These are phyloP conservation scores for Protosalanx chinensis DNA, from an alignment of 2,797 vertebrate species.

Conservation along the genomic window DNA sequence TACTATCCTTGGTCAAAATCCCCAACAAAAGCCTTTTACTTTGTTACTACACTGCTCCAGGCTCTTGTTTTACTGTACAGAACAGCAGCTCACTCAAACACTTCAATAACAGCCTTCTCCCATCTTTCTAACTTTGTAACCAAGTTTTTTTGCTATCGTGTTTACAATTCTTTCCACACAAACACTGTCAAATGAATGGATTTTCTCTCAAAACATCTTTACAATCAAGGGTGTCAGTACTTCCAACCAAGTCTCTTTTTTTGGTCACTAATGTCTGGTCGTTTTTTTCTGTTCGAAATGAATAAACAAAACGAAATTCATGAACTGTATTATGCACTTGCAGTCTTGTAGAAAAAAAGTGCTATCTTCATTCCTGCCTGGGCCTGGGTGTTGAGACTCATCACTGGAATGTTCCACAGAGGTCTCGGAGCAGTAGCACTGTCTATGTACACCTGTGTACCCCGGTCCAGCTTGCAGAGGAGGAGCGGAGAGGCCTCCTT, in stretches of 20 bases:
- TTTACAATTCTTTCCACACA: slow-evolving; percentile 54
- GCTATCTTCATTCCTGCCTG: slow-evolving; percentile 38
- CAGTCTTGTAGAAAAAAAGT: slow-evolving; percentile 61
- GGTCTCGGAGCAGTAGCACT: slow-evolving; percentile 28
- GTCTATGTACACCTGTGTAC: slow-evolving; percentile 53
- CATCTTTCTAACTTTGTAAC: no score
- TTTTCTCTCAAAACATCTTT: slow-evolving; percentile 52
- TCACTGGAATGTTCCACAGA: not conserved
- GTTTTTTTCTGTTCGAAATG: slow-evolving; percentile 22
- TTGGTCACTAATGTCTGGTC: slow-evolving; percentile 57
- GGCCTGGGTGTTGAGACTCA: not conserved
- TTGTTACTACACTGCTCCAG: slow-evolving; percentile 27
- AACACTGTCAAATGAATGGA: slow-evolving; percentile 50
- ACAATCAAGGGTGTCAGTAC: slow-evolving; percentile 65
- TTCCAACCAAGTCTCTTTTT: slow-evolving; percentile 58
- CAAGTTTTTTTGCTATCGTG: slow-evolving; percentile 38
- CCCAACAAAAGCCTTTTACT: slow-evolving; percentile 28
- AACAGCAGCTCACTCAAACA: slow-evolving; percentile 23
- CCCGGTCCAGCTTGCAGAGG: not conserved
- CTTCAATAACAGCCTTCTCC: slow-evolving; percentile 27
- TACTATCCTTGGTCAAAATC: slow-evolving; percentile 33
- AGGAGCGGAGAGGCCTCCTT: not conserved
- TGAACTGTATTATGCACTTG: slow-evolving; percentile 47
- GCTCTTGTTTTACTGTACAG: slow-evolving; percentile 27
- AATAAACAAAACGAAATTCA: slow-evolving; percentile 30